Evolutionary conservation across 2,113 vertebrate species (phyloP), one percentile per base, ranked within the genome.

Genomic region (Clarias macrocephalus): DNA sequence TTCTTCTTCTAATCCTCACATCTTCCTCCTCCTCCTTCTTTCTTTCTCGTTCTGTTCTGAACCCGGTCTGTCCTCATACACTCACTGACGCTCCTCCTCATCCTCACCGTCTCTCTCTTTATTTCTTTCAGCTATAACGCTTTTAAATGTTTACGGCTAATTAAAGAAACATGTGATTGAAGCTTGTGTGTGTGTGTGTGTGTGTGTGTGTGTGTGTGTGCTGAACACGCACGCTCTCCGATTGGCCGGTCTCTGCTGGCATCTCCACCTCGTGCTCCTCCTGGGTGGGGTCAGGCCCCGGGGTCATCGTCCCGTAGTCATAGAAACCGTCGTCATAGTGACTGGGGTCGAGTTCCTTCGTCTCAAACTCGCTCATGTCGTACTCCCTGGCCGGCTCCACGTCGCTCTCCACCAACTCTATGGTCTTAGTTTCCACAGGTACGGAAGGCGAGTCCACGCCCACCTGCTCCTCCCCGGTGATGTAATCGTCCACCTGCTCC

Each of bases 401-500:
- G 91, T 94, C 95, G 68, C 91, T 57, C 83, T 94, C 93, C 82
- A 87, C 92, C 0, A 89, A 87, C 87, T 94, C 94, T 60, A 94
- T 94, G 23, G 81, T 80, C 12, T 88, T 95, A 25, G 75, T 80
- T 37, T 88, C 89, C 37, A 63, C 76, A 19, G 76, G 12, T 77
- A 90, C 88, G 88, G 89, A 89, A 89, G 96, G 96, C 91, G 95
- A 93, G 85, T 96, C 96, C 80, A 92, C 93, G 72, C 96, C 97
- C 88, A 95, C 95, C 91, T 99, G 95, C 92, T 99, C 97, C 94
- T 96, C 96, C 91, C 97, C 97, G 82, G 97, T 97, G 95, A 98
- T 88, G 95, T 99, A 99, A 95, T 99, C 98, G 92, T 99, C 97
- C 92, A 96, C 95, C 91, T 97, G 97, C 86, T 96, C 95, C 91